Evolutionary conservation across 2,888 invertebrate genomes (phyloP).

Genomic region (Deilephila elpenor): DNA sequence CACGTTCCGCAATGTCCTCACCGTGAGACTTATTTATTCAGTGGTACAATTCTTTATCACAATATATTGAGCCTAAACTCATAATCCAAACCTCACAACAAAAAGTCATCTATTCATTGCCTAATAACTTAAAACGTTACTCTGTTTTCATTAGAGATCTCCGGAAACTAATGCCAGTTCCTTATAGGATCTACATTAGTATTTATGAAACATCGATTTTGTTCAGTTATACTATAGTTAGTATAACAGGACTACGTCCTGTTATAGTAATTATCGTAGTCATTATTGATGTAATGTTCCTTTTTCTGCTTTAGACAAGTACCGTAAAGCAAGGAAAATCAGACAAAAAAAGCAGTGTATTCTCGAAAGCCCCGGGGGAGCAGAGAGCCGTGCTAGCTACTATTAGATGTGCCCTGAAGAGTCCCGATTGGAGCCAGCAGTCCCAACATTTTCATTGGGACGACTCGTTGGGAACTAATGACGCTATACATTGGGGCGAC

Average conservation of each 20-base stretch:
- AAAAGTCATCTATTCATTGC: no score
- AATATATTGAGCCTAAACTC: background rate
- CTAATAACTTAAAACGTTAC: no score
- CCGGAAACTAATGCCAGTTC: no score
- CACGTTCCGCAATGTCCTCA: slow-evolving; percentile 81
- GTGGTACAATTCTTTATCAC: slow-evolving; percentile 61
- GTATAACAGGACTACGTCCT: no score
- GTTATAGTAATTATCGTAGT: no score
- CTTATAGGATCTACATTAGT: no score
- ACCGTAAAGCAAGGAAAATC: slow-evolving; percentile 53
- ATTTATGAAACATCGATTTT: no score
- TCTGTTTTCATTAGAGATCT: no score
- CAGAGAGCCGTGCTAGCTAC: slow-evolving; percentile 73
- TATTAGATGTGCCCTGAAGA: slow-evolving; percentile 73
- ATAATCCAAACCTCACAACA: no score
- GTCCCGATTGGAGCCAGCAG: slow-evolving; percentile 82
- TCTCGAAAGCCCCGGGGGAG: slow-evolving; percentile 53
- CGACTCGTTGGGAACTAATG: slow-evolving; percentile 69
- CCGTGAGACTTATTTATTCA: slow-evolving; percentile 79
- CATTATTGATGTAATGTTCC: no score
- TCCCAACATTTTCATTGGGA: slow-evolving; percentile 85
- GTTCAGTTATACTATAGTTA: no score
- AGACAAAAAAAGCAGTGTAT: slow-evolving; percentile 60
- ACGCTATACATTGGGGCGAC: slow-evolving; percentile 76
- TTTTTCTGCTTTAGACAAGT: slow-evolving; percentile 40